Conservation (phyloP, 2,113 vertebrate species). For the Tyto alba region DNA sequence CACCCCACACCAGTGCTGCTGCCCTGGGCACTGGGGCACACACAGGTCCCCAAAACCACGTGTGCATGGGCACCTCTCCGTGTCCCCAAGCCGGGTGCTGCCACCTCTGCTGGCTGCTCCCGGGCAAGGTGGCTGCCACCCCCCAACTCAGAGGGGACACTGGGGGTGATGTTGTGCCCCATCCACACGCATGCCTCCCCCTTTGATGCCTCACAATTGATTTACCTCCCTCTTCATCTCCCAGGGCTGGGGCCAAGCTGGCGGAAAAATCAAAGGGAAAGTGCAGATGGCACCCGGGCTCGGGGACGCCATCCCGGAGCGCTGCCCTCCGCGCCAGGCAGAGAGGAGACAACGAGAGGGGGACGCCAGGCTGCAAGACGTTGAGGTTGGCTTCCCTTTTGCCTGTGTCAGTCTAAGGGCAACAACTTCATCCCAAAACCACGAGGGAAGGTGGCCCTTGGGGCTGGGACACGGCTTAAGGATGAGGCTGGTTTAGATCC, state of each 20-base stretch:
- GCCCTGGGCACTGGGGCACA: not conserved
- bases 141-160: not conserved
- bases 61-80: rapidly evolving
- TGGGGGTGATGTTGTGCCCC: too few relatives aligned
- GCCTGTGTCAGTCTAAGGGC: not conserved
- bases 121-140: not conserved
- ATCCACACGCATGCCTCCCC: rapidly evolving
- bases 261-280: not conserved
- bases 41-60: not conserved
- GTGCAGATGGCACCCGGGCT: not conserved
- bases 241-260: rapidly evolving
- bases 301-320: rapidly evolving
- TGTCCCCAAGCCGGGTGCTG: not conserved
- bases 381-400: not conserved
- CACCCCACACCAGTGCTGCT: not conserved
- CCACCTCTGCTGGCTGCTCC: not conserved
- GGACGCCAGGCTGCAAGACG: not conserved
- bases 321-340: not conserved
- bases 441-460: not conserved
- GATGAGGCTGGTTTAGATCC: not conserved
- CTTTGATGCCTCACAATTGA: not conserved
- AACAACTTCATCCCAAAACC: not conserved
- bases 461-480: not conserved
- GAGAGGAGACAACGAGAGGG: not conserved
- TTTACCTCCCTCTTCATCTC: not conserved